Evolutionary conservation across 2,888 invertebrate genomes (phyloP).

Genomic region (Salticus scenicus): DNA sequence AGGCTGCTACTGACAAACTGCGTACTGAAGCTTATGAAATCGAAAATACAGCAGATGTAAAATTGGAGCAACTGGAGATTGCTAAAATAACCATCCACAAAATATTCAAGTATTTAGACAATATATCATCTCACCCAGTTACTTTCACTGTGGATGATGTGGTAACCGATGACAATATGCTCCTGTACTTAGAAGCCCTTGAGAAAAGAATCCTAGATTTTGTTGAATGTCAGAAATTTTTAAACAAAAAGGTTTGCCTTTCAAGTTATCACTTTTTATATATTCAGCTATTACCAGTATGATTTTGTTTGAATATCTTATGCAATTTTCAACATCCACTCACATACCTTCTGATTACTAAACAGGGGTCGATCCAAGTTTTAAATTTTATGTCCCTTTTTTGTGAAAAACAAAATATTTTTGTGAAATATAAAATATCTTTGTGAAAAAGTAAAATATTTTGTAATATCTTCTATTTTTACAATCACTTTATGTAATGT

Average conservation of each 20-base stretch:
- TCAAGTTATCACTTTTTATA: too few species aligned
- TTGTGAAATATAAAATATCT: too few species aligned
- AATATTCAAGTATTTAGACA: constrained; percentile 33
- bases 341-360: too few species aligned
- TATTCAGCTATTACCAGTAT: too few species aligned
- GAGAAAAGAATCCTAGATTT: constrained; percentile 40
- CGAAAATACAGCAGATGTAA: constrained; percentile 32
- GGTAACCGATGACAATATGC: constrained; percentile 50
- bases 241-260: neutral
- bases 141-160: constrained; percentile 42
- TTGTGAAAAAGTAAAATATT: too few species aligned
- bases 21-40: constrained; percentile 30
- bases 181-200: constrained; percentile 43
- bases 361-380: too few species aligned
- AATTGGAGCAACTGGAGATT: constrained; percentile 38
- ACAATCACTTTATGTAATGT: too few species aligned
- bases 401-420: too few species aligned
- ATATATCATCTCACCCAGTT: constrained; percentile 29
- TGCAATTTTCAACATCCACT: too few species aligned
- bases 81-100: constrained; percentile 32
- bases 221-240: constrained; percentile 21
- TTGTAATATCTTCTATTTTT: too few species aligned
- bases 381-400: too few species aligned
- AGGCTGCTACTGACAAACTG: constrained; percentile 38
- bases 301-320: too few species aligned